Evolutionary conservation across 1,140 invertebrate species (phyloP), one percentile per base, ranked within the genome.

Genomic region (Hyphantria cunea): DNA sequence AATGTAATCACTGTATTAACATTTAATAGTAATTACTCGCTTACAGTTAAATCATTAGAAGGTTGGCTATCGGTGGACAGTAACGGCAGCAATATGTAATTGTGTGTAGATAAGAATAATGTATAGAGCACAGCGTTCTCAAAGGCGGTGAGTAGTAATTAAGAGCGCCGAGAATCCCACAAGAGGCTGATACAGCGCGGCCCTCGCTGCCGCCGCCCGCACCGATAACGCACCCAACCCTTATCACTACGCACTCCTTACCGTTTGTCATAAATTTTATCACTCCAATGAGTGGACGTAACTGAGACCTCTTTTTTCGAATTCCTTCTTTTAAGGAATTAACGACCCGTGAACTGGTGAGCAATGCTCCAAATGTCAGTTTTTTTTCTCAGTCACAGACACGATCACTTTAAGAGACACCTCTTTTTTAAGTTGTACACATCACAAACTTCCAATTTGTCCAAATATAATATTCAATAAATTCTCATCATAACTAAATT

Each of bases 221-320:
- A 63, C 62, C 72, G 83, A 90, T 88, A 87, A 82, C 78, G 72
- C 73, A 63, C 74, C 74, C 76, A 69, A 81, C 84, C 79, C 86
- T 85, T 89, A 87, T 89, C 86, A 83, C 74, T 81, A 80, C 66
- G 80, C 63, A 74, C 74, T 84, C 74, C 87, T 90, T 89, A 90
- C 88, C 88, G 88, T 89, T 86, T 76, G 81, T 90, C 86, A 89
- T 89, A 89, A 89, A 90, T 86, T 86, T 85, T 85, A 88, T 86
- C 88, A 83, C 83, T 76, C 72, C 84, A 77, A 83, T 87, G 86
- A 84, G 76, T 81, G 80, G 74, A 82, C 79, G 74, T 75, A 69
- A 74, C 72, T 67, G 80, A 80, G 78, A 76, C 74, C 76, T 82
- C 75, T 74, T 82, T 81, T 78, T 79, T 80, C 72, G 65, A 72